phyloP scores from a whole-genome alignment of 2,113 vertebrate species.

The Leptosomus discolor region DNA sequence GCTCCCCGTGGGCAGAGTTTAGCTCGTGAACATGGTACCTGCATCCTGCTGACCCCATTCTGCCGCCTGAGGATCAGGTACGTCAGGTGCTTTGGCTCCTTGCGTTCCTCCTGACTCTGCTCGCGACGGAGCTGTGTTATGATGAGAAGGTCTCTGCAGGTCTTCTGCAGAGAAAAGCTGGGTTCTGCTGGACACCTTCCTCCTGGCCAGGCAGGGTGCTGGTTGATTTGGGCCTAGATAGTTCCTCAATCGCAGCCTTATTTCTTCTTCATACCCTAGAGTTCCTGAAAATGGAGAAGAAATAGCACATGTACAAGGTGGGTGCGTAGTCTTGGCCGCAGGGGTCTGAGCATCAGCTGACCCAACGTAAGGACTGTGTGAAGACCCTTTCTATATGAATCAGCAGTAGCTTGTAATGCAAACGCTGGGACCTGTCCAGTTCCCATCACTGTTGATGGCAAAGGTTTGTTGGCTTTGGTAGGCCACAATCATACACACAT shows the following conservation, averaged over 20 bases:
- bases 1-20: not conserved
- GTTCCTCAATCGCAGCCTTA: no score
- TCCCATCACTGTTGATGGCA: not conserved
- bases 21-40: not conserved
- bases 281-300: not conserved
- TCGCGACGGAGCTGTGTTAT: not conserved
- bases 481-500: accelerated
- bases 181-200: not conserved
- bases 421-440: not conserved
- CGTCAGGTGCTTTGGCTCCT: not conserved
- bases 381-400: not conserved
- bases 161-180: not conserved
- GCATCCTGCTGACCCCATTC: not conserved
- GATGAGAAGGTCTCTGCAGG: not conserved
- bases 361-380: accelerated
- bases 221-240: no score
- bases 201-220: not conserved
- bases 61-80: not conserved
- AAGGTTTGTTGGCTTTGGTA: not conserved
- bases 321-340: not conserved
- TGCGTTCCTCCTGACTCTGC: not conserved
- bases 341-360: not conserved
- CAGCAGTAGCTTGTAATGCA: not conserved
- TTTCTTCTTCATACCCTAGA: not conserved
- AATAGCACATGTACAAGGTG: not conserved